Evolutionary conservation across 2,113 vertebrate species (phyloP), one percentile per base, ranked within the genome.

Genomic region (Trinectes maculatus): DNA sequence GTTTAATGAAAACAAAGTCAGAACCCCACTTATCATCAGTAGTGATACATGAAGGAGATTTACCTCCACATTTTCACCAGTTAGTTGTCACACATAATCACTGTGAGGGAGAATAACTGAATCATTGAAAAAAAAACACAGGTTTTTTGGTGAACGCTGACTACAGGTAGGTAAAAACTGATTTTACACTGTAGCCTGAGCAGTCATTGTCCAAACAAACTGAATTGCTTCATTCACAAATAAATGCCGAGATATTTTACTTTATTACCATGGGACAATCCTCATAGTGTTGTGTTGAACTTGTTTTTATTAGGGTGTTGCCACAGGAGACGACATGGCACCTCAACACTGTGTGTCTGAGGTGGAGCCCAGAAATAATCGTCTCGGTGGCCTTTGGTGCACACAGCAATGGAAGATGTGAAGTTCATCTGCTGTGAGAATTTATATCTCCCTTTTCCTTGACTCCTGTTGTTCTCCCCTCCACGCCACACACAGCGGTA

Each of bases 361-460:
- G 74, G 22, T 67, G 67, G 31, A 59, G 71, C 44, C 29, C 55
- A 65, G 75, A 69, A 73, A 71, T 79, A 80, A 83, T 81, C 33
- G 49, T 62, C 74, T 65, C 26, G 7, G 22, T 82, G 77, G 79
- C 77, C 78, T 89, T 85, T 88, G 81, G 80, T 81, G 67, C 84
- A 68, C 75, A 78, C 80, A 79, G 76, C 70, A 65, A 54, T 25
- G 59, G 68, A 59, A 80, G 78, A 85, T 69, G 63, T 51, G 71
- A 74, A 83, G 66, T 88, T 89, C 61, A 84, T 89, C 88, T 87
- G 79, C 68, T 11, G 47, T 72, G 68, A 84, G 80, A 87, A 89
- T 85, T 52, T 79, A 77, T 83, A 65, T 71, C 59, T 78, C 58
- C 8, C 48, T 68, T 78, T 77, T 79, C 58, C 71, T 77, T 60